Evolutionary conservation across 2,797 vertebrate species (phyloP), one percentile per base, ranked within the genome.

Genomic region (Neoniphon sammara): DNA sequence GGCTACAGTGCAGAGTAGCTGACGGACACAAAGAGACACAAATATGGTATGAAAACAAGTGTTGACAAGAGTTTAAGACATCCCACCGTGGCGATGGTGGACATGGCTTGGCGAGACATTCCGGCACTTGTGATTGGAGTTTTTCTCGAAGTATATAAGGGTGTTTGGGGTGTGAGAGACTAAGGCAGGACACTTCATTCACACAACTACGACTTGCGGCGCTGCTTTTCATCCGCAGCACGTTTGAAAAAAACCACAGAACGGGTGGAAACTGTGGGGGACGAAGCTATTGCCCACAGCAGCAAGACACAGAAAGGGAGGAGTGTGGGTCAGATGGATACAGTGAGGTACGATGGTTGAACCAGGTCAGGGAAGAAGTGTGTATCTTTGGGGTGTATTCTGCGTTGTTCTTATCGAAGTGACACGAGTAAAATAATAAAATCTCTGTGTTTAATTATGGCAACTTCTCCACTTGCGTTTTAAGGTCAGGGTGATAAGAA

Each of bases 71-170:
- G 85, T 93, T 93, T n/a, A 93, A 94, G 92, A 93, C 93, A 85
- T 89, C 88, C 91, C 92, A 90, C 89, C 77, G 17, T 52, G 79
- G 75, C 72, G 57, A 84, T 50, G 82, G 91, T 82, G 83, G 90
- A 90, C 88, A 90, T 93, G 92, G 92, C 91, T 93, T 93, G 88
- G 90, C 85, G 85, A 93, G 88, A 92, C 91, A 90, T 91, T 94
- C 91, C 87, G 93, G 94, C 93, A 94, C 94, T 94, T 94, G 92
- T 93, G 91, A 92, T 92, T 89, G 87, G 88, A 89, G 81, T 67
- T 88, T 31, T 87, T 90, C 70, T 92, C 80, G 63, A 84, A 87
- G 71, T 81, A 31, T 31, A n/a, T 31, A 73, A 85, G 75, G 66
- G 78, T 62, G 59, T 56, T 58, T 21, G 49, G 75, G 86, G 78